Base-by-base conservation (phyloP, 2,113 vertebrate species). In the Dipodomys ordii region DNA sequence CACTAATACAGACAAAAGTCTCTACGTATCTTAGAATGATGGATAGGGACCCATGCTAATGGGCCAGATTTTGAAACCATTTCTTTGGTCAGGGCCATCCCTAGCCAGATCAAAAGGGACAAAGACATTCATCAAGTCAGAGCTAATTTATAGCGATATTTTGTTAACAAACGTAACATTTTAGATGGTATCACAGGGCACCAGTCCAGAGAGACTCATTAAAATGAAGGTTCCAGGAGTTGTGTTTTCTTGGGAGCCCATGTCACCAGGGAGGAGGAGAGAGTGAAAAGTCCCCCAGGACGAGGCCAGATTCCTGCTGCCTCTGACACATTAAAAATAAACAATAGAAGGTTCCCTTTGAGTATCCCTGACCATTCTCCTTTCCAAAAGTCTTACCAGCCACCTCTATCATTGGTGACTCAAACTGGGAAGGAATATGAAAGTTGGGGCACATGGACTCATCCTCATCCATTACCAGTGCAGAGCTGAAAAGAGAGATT, bases 171-270 rank as follows among this genome's bases (percentile, higher is more conserved):
- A 39, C 3, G 39, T 39, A 39, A 39, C 39, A 39, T 39, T 39
- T 39, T 39, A 39, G 67, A 28, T 64, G 49, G 6, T 39, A 88
- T 68, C 25, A 6, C 44, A 73, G n/a, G 27, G n/a, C 23, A 68
- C 57, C 77, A 20, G 13, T 85, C 91, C 19, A 30, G 12, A 13
- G 60, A 78, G 76, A 93, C 44, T 93, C 76, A 93, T 95, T 95
- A 95, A 89, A 89, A 89, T 86, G 18, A 64, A 91, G 5, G 73
- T 93, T 92, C 32, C 32, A 64, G 57, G 23, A 84, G 39, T 3
- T 39, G 87, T 7, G 83, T 84, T 83, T 94, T 60, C 68, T 76
- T 23, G 12, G 60, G 30, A 62, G 88, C 53, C 85, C 91, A 82
- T 20, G 22, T 82, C 27, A 82, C 44, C 25, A 53, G 76, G 85